phyloP scores from a whole-genome alignment of 2,113 vertebrate species.

The Prinia subflava region DNA sequence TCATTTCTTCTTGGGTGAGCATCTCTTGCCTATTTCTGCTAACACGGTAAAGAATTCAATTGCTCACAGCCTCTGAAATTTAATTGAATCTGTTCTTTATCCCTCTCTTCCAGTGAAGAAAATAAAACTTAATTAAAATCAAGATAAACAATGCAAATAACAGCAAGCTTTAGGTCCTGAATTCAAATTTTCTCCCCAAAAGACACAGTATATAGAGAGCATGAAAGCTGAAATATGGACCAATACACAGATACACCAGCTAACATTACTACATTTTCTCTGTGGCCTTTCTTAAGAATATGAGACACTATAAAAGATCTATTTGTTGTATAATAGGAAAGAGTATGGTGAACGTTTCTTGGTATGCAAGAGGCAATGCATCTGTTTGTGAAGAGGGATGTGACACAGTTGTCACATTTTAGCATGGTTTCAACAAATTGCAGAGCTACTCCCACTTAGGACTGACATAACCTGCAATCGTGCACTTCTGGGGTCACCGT shows the following conservation, averaged over 20 bases:
- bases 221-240: not conserved
- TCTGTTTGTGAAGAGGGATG: not conserved
- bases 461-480: not conserved
- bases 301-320: not conserved
- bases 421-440: not conserved
- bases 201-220: not conserved
- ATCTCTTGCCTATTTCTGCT: not conserved
- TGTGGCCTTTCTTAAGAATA: not conserved
- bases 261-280: not conserved
- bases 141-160: not conserved
- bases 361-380: not conserved
- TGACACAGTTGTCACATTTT: not conserved
- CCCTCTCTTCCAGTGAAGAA: not conserved
- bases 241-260: not conserved
- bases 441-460: not conserved
- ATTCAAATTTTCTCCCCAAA: not conserved
- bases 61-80: not conserved
- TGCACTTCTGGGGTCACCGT: not conserved
- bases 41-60: not conserved
- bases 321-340: not conserved
- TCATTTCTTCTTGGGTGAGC: not conserved
- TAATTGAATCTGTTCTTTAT: not conserved
- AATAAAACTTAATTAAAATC: not conserved
- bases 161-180: not conserved
- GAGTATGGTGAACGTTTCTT: not conserved